phyloP scores from a whole-genome alignment of 2,113 vertebrate genomes.

The Aix galericulata region DNA sequence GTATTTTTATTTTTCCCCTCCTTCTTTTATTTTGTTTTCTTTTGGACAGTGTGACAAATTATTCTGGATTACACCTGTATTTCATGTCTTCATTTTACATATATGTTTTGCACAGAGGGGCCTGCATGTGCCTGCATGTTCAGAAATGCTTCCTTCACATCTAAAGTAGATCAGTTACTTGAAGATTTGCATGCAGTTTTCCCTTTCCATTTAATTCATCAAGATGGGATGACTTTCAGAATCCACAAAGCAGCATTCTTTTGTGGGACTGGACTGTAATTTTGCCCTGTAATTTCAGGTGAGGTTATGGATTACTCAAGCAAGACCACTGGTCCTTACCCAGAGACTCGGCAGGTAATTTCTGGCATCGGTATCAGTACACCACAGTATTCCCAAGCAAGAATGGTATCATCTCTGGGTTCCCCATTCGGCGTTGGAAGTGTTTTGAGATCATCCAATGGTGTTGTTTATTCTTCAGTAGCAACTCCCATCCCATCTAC shows the following conservation, averaged over 20 bases:
- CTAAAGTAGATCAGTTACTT: slow-evolving; percentile 82
- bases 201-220: slow-evolving; percentile 74
- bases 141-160: slow-evolving; percentile 85
- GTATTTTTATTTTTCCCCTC: slow-evolving; percentile 57
- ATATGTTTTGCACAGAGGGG: slow-evolving; percentile 84
- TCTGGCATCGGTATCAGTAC: slow-evolving; percentile 82
- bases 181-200: slow-evolving; percentile 88
- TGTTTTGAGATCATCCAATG: slow-evolving; percentile 90
- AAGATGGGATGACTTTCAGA: slow-evolving; percentile 80
- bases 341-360: slow-evolving; percentile 83
- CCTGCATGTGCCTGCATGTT: slow-evolving; percentile 96
- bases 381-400: slow-evolving; percentile 86
- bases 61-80: slow-evolving; percentile 70
- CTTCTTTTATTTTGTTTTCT: slow-evolving; percentile 75
- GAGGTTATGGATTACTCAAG: slow-evolving; percentile 97
- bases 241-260: slow-evolving; percentile 68
- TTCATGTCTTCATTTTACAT: slow-evolving; percentile 74
- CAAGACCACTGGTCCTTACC: slow-evolving; percentile 87
- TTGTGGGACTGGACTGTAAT: slow-evolving; percentile 84
- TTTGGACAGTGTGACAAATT: slow-evolving; percentile 75
- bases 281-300: slow-evolving; percentile 94
- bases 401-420: slow-evolving; percentile 80
- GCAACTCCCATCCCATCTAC: slow-evolving; percentile 90
- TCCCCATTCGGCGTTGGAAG: slow-evolving; percentile 84
- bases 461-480: slow-evolving; percentile 94